Conservation (phyloP, 2,888 invertebrate species). For the Thereva nobilitata region DNA sequence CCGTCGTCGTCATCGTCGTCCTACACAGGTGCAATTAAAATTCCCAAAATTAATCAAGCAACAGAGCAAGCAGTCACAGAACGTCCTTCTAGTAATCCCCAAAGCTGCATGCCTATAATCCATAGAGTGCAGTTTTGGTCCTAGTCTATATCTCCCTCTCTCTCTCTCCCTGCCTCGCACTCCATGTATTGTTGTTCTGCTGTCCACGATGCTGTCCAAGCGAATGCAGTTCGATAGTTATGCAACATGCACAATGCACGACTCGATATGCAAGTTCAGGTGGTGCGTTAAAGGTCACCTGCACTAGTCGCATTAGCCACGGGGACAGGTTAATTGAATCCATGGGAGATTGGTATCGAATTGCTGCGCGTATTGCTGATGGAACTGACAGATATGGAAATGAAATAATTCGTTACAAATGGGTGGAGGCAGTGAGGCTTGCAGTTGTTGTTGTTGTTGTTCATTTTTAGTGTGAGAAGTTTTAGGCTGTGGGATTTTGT, state of each 20-base stretch:
- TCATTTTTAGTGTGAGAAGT: no score
- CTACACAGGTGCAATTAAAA: slow-evolving; percentile 39
- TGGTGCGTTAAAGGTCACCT: slow-evolving; percentile 40
- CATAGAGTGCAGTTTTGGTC: no score
- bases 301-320: slow-evolving; percentile 15
- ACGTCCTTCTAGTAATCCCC: not conserved
- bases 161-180: no score
- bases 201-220: not conserved
- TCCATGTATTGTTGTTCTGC: not conserved
- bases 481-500: no score
- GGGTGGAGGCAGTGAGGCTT: not conserved
- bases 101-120: no score
- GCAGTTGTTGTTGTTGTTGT: not conserved
- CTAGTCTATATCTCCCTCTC: no score
- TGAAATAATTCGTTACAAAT: slow-evolving; percentile 13
- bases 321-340: slow-evolving; percentile 29
- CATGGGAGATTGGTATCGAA: slow-evolving; percentile 20
- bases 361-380: slow-evolving; percentile 20
- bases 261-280: slow-evolving; percentile 29
- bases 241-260: slow-evolving; percentile 30
- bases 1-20: not conserved
- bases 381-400: slow-evolving; percentile 21
- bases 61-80: slow-evolving; percentile 1
- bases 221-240: slow-evolving; percentile 9
- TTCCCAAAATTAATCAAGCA: slow-evolving; percentile 31